A percentile compares a stretch with the other conserved stretches of the same genome.
phyloP scores from a whole-genome alignment of 2,797 vertebrate genomes.

The Tachyglossus aculeatus region DNA sequence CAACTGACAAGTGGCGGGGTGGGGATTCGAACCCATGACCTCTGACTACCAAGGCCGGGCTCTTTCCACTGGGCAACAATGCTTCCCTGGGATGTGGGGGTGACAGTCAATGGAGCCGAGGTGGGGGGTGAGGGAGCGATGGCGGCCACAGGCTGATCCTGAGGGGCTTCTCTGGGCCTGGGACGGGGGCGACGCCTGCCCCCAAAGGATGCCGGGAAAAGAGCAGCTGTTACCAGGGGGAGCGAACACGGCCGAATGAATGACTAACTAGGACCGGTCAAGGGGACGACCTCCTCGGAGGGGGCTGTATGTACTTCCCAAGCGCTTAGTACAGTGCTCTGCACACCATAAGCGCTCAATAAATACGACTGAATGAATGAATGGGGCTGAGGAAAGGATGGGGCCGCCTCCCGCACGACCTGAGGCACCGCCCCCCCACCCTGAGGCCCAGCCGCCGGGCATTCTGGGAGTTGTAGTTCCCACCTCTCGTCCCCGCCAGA shows the following conservation, averaged over 20 bases:
- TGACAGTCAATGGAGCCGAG: neutral
- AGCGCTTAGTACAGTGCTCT: no score
- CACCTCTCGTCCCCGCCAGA: neutral
- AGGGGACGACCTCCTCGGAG: neutral
- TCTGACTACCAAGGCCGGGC: no score
- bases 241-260: neutral
- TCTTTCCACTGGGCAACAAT: no score
- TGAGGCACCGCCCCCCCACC: no score
- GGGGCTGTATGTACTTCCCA: no score
- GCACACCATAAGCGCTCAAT: no score
- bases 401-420: neutral
- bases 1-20: no score
- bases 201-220: neutral
- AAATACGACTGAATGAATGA: no score
- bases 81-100: neutral
- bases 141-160: neutral
- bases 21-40: neutral
- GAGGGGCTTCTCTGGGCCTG: neutral
- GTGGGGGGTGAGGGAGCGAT: neutral
- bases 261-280: neutral
- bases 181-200: neutral
- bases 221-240: neutral
- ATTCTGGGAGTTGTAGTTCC: neutral
- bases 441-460: neutral
- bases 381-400: no score